Percentiles rank a stretch among this genome's conserved stretches.
Evolutionary conservation across 2,113 vertebrate genomes (phyloP).

Genomic region (Poeciliopsis retropinna): DNA sequence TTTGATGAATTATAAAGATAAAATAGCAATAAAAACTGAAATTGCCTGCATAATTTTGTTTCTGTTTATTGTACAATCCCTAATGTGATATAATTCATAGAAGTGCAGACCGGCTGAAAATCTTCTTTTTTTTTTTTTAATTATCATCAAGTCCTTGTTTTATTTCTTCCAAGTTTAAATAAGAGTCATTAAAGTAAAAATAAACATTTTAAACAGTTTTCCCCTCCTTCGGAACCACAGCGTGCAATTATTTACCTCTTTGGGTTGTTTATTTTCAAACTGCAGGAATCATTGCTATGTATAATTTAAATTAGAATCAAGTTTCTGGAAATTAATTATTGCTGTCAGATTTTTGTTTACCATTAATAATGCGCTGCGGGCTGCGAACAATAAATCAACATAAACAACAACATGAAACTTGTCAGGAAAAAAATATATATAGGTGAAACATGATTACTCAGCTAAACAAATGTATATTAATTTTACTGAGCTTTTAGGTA

Average conservation of each 20-base stretch:
- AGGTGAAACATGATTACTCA: slow-evolving; percentile 23
- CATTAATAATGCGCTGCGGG: background rate
- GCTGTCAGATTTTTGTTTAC: slow-evolving; percentile 7
- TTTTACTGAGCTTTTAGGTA: slow-evolving; percentile 34
- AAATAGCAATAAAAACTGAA: too few relatives aligned
- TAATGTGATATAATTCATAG: background rate
- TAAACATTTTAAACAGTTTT: background rate
- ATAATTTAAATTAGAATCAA: background rate
- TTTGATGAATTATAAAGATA: too few relatives aligned
- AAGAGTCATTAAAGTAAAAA: background rate
- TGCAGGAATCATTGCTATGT: background rate
- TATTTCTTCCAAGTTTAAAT: background rate
- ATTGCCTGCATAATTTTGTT: too few relatives aligned
- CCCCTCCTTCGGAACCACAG: background rate
- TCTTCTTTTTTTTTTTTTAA: background rate
- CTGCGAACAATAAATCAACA: background rate
- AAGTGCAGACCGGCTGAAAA: background rate
- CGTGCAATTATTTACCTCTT: background rate
- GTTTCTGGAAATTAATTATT: background rate
- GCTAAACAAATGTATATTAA: slow-evolving; percentile 28
- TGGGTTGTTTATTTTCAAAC: slow-evolving; percentile 8
- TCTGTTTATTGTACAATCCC: too few relatives aligned
- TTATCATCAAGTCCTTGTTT: background rate
- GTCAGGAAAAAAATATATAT: slow-evolving; percentile 7
- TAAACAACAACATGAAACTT: slow-evolving; percentile 11